Percentiles rank a stretch among this genome's conserved stretches.
Conservation (phyloP, 2,113 vertebrate species). For the Eudyptes chrysolophus region DNA sequence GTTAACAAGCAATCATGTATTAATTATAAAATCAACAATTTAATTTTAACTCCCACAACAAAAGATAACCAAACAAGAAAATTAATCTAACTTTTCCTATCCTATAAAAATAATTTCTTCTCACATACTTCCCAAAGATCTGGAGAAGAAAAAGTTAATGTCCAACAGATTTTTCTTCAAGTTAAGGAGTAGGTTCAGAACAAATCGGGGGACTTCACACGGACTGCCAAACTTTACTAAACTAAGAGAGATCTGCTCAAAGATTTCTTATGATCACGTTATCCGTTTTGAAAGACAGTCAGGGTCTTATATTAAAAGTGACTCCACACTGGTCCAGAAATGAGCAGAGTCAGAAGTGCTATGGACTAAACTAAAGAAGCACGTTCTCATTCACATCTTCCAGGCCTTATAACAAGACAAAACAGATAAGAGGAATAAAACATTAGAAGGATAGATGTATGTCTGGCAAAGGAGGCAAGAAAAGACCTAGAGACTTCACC, state of each 20-base stretch:
- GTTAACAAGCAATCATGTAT: background rate
- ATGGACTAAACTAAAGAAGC: background rate
- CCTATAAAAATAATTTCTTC: background rate
- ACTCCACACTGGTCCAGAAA: background rate
- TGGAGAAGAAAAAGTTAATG: background rate
- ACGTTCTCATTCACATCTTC: background rate
- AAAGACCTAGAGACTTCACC: background rate
- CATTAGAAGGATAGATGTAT: background rate
- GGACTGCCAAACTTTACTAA: background rate
- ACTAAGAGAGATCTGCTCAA: background rate
- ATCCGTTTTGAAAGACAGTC: background rate
- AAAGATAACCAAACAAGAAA: background rate
- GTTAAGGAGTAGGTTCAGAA: background rate
- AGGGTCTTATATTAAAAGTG: background rate
- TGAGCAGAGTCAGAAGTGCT: background rate
- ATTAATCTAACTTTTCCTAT: background rate
- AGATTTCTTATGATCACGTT: background rate
- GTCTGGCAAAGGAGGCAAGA: background rate
- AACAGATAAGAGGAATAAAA: background rate
- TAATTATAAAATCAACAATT: background rate
- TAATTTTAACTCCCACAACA: background rate
- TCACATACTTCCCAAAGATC: background rate
- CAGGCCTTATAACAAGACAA: background rate
- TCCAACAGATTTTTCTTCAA: background rate
- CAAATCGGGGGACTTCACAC: background rate